phyloP scores from a whole-genome alignment of 2,113 vertebrate genomes.

The Rhizomys pruinosus region DNA sequence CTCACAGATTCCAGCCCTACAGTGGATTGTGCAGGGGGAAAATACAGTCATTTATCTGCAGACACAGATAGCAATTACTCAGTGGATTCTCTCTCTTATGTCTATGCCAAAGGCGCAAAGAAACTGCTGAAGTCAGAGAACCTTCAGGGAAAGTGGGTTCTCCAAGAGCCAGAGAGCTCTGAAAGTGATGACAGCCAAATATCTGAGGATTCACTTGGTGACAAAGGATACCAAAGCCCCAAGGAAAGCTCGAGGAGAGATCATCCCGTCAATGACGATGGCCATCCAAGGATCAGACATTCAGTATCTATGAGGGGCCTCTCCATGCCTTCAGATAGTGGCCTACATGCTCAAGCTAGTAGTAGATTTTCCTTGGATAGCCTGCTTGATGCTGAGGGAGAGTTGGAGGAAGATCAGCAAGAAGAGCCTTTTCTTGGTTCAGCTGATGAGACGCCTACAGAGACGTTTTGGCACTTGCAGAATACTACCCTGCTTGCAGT shows the following conservation, averaged over 20 bases:
- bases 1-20: conserved; percentile 76
- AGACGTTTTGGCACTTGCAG: conserved; percentile 88
- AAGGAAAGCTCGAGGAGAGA: neutral
- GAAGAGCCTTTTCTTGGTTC: conserved; percentile 80
- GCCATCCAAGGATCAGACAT: neutral
- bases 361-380: conserved; percentile 85
- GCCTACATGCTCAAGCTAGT: conserved; percentile 50
- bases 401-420: conserved; percentile 67
- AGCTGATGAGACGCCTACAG: conserved; percentile 88
- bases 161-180: conserved; percentile 85
- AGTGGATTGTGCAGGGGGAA: conserved; percentile 80
- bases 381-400: conserved; percentile 83
- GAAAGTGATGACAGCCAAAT: conserved; percentile 94
- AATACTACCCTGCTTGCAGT: conserved; percentile 61
- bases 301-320: neutral
- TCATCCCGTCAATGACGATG: neutral
- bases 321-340: neutral
- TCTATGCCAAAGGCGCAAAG: conserved; percentile 85
- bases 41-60: conserved; percentile 86
- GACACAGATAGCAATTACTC: conserved; percentile 95
- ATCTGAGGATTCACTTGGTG: conserved; percentile 93
- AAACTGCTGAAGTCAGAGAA: conserved; percentile 86
- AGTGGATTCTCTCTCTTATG: conserved; percentile 93
- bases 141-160: conserved; percentile 65
- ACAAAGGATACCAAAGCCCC: conserved; percentile 78